Evolutionary conservation across 2,113 vertebrate genomes (phyloP).

Genomic region (Motacilla alba): DNA sequence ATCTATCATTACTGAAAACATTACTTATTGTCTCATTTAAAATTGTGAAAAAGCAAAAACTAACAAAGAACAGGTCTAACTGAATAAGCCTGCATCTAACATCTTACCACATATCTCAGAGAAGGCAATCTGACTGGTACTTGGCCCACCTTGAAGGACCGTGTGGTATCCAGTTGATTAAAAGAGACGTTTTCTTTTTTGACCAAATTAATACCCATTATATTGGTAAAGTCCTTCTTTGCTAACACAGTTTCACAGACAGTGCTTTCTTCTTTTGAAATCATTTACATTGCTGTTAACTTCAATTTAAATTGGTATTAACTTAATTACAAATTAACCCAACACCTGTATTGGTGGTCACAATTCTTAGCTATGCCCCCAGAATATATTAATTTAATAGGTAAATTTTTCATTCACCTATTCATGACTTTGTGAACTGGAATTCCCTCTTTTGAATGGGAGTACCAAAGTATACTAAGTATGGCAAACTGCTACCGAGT

Average conservation of each 20-base stretch:
- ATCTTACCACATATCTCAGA: accelerated
- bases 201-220: not conserved
- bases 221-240: not conserved
- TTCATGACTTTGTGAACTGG: not conserved
- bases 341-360: not conserved
- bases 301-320: not conserved
- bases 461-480: not conserved
- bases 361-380: not conserved
- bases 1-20: not conserved
- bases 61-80: not conserved
- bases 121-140: not conserved
- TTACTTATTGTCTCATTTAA: not conserved
- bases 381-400: not conserved
- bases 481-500: not conserved
- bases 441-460: not conserved
- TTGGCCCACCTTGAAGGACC: not conserved
- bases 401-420: not conserved
- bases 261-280: not conserved
- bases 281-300: not conserved
- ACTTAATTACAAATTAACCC: not conserved
- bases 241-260: not conserved
- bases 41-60: not conserved
- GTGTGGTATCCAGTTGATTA: not conserved
- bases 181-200: not conserved
- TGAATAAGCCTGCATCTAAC: not conserved